A percentile compares a stretch with the other conserved stretches of the same genome.
Conservation (phyloP, 2,113 vertebrate species). For the Perognathus longimembris region DNA sequence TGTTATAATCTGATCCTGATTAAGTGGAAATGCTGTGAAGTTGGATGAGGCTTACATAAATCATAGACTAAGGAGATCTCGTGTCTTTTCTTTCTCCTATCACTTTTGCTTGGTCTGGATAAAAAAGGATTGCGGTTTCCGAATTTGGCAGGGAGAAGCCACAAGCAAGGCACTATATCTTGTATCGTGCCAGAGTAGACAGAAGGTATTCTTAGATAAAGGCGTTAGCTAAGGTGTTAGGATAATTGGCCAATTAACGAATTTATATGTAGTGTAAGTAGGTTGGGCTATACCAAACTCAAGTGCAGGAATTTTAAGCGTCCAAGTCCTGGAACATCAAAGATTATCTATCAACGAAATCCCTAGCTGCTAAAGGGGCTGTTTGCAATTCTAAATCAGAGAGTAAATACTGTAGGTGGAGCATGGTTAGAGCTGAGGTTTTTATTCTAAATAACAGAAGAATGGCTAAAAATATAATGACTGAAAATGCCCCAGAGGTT, state of each 20-base stretch:
- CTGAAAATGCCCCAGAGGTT: constrained; percentile 60
- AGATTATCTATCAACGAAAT: constrained; percentile 65
- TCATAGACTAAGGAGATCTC: neutral
- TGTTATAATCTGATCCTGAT: neutral
- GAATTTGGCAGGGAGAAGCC: constrained; percentile 29
- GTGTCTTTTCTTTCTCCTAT: neutral
- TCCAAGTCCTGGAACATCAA: constrained; percentile 31
- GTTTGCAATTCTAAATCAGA: constrained; percentile 30
- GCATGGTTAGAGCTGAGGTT: neutral
- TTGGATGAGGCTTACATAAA: neutral
- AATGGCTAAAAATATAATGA: constrained; percentile 64
- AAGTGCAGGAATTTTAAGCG: constrained; percentile 6
- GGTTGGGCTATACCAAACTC: constrained; percentile 31
- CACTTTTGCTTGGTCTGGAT: constrained; percentile 41
- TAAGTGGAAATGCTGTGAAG: neutral
- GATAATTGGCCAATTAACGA: constrained; percentile 68
- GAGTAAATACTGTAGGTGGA: constrained; percentile 40
- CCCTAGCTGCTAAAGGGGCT: neutral
- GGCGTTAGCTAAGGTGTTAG: constrained; percentile 67
- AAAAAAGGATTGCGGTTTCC: constrained; percentile 37
- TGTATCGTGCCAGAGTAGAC: constrained; percentile 55
- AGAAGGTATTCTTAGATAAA: constrained; percentile 76
- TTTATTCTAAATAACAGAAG: constrained; percentile 59
- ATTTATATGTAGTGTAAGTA: neutral
- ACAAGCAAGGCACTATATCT: neutral